Evolutionary conservation across 2,888 invertebrate species (phyloP).

Genomic region (Dexiosoma caninum): DNA sequence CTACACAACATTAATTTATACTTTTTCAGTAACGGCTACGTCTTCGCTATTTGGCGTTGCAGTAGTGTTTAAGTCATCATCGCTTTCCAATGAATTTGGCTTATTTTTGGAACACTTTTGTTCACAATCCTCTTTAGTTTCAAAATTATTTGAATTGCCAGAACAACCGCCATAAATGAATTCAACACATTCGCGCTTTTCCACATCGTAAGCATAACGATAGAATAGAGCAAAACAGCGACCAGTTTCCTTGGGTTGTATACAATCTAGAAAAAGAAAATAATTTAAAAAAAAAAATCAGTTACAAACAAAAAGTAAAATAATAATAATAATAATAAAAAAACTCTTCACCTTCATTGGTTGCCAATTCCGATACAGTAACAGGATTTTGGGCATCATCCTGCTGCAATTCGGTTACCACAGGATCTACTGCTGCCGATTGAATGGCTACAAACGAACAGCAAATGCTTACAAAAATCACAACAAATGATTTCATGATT

Average conservation of each 20-base stretch:
- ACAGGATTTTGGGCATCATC: slow-evolving; percentile 7
- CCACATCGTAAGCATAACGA: slow-evolving; percentile 72
- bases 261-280: slow-evolving; percentile 77
- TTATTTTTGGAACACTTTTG: slow-evolving; percentile 77
- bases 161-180: slow-evolving; percentile 88
- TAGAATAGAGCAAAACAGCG: slow-evolving; percentile 83
- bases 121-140: slow-evolving; percentile 82
- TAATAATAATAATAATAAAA: neutral
- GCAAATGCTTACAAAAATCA: slow-evolving; percentile 3
- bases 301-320: no score
- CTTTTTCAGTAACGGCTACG: neutral
- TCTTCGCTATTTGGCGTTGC: neutral
- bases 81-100: neutral
- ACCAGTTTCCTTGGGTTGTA: slow-evolving; percentile 83
- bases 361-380: neutral
- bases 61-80: slow-evolving; percentile 16
- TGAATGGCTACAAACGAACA: slow-evolving; percentile 46
- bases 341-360: slow-evolving; percentile 58
- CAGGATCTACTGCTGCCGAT: slow-evolving; percentile 52
- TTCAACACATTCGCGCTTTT: slow-evolving; percentile 80
- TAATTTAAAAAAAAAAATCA: neutral
- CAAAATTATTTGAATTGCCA: slow-evolving; percentile 90
- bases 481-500: slow-evolving; percentile 47
- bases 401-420: slow-evolving; percentile 35
- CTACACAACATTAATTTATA: neutral